Evolutionary conservation across 2,888 invertebrate species (phyloP).

Genomic region (Gymnosoma rotundatum): DNA sequence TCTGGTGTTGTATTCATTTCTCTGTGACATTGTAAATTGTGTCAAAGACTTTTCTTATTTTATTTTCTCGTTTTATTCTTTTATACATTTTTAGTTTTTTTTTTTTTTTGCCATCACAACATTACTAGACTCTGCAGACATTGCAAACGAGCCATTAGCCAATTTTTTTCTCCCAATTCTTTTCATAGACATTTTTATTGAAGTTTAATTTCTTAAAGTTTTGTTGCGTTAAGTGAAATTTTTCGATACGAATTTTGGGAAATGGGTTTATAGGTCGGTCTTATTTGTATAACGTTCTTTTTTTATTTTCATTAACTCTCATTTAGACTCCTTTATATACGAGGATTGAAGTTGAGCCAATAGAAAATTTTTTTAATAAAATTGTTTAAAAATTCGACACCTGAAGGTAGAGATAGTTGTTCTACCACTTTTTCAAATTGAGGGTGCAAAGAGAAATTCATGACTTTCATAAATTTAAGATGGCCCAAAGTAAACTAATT

Average conservation of each 20-base stretch:
- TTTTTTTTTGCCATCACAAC: constrained; percentile 50
- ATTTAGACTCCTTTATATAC: background rate
- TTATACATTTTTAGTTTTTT: background rate
- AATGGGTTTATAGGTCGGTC: constrained; percentile 59
- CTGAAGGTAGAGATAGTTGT: too few species aligned
- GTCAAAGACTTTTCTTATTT: constrained; percentile 52
- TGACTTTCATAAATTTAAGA: too few species aligned
- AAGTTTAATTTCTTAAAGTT: constrained; percentile 1
- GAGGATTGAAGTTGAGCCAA: background rate
- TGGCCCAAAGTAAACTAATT: too few species aligned
- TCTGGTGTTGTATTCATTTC: constrained; percentile 18
- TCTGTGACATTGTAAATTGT: constrained; percentile 47
- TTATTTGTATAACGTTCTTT: constrained; percentile 28
- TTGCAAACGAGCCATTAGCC: constrained; percentile 9
- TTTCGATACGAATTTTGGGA: constrained; percentile 1
- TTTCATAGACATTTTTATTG: constrained; percentile 19
- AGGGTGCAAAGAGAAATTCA: too few species aligned
- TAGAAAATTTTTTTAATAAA: background rate
- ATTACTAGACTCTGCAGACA: constrained; percentile 13
- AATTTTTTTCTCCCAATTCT: background rate
- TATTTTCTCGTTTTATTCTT: background rate
- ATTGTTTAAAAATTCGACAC: too few species aligned
- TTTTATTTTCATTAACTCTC: constrained; percentile 21
- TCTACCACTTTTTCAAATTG: too few species aligned
- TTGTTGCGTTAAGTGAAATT: background rate